Conservation (phyloP, 2,797 vertebrate species). For the Chaenodraco wilsoni region DNA sequence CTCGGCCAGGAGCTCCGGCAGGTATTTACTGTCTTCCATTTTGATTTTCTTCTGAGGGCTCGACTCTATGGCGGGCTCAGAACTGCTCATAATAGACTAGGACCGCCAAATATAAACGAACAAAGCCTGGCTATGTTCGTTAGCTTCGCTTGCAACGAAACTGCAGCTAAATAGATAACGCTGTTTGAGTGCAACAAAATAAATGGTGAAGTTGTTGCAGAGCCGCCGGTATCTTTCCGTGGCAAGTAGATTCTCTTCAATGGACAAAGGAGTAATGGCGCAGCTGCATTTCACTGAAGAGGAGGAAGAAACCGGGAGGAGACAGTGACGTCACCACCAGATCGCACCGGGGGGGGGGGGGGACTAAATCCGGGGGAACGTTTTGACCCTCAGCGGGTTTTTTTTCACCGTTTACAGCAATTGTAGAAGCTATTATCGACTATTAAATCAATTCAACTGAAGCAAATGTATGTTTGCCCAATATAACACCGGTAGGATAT, state of each 20-base stretch:
- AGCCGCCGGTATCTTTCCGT: background rate
- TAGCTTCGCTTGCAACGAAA: background rate
- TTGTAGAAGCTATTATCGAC: too few species aligned
- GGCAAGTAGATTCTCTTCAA: constrained; percentile 11
- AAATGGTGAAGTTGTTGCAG: background rate
- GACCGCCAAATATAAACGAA: too few species aligned
- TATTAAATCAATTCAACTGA: too few species aligned
- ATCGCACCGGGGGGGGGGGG: too few species aligned
- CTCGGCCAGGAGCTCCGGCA: constrained; percentile 95
- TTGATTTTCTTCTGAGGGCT: constrained; percentile 72
- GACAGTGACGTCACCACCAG: constrained; percentile 54
- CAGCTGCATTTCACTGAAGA: constrained; percentile 66
- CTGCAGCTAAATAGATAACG: fast-evolving
- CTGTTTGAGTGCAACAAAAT: fast-evolving
- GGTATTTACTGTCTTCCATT: constrained; percentile 94
- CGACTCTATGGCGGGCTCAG: constrained; percentile 46
- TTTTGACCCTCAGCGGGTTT: too few species aligned
- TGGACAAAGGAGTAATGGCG: constrained; percentile 76
- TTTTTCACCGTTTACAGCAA: too few species aligned
- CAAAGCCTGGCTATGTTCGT: background rate
- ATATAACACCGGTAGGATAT: too few species aligned
- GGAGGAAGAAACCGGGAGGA: constrained; percentile 8
- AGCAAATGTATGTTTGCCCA: too few species aligned
- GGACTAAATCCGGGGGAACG: too few species aligned
- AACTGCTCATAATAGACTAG: constrained; percentile 35